Percentiles rank a stretch among this genome's conserved stretches.
Conservation (phyloP, 2,113 vertebrate genomes). For the Alosa alosa region DNA sequence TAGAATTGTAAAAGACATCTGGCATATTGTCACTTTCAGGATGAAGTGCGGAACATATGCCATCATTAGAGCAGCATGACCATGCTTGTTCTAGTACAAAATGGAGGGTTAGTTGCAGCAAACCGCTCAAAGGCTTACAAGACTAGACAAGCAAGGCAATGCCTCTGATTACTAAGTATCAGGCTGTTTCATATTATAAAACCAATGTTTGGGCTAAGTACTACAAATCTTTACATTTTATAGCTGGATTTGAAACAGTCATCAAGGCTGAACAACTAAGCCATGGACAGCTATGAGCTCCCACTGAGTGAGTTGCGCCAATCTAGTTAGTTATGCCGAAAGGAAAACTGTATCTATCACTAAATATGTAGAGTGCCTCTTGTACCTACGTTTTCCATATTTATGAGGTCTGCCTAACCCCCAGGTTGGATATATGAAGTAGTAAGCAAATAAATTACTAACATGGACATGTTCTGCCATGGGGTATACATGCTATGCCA, state of each 20-base stretch:
- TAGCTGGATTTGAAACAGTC: neutral
- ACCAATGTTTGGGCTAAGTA: neutral
- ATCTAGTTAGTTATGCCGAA: too few species aligned
- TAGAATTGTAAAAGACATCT: neutral
- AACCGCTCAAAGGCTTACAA: slow-evolving; percentile 26
- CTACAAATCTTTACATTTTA: neutral
- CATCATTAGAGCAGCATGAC: neutral
- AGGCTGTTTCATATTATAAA: neutral
- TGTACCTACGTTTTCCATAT: neutral
- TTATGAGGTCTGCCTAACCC: neutral
- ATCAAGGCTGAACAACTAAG: neutral
- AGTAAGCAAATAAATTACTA: neutral
- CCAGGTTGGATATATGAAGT: neutral
- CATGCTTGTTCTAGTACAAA: neutral
- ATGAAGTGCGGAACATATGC: neutral
- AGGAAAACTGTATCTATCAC: too few species aligned
- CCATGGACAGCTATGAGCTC: neutral
- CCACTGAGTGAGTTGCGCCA: neutral
- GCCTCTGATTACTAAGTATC: neutral
- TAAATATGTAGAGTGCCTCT: neutral
- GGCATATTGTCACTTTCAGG: neutral
- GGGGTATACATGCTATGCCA: neutral
- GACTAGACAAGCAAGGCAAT: neutral
- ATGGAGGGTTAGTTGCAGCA: neutral
- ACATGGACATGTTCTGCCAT: neutral